Evolutionary conservation across 2,113 vertebrate genomes (phyloP), one percentile per base, ranked within the genome.

Genomic region (Upupa epops): DNA sequence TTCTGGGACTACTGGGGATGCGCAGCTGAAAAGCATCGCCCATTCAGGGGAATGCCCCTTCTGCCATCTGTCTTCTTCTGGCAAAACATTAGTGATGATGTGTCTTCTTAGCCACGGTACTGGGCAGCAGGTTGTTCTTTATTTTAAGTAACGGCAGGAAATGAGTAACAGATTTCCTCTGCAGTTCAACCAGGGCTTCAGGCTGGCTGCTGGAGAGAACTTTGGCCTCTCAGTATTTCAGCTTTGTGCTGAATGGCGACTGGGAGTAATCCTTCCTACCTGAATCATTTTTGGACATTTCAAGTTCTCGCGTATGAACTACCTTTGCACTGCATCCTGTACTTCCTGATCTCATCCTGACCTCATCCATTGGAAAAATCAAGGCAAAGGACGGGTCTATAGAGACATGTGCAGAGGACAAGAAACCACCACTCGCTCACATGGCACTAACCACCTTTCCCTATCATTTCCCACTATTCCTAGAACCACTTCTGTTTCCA

Each of bases 71-170:
- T 77, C 92, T 94, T 96, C 86, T 89, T 78, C 66, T 87, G 74
- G 59, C 84, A 82, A 81, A 82, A 90, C 68, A 61, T 19, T 10
- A 82, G 86, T 13, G 75, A 16, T 88, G 87, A 95, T 63, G 86
- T 94, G 88, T 78, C 96, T 89, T 75, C 75, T 83, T 74, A 84
- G 91, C 91, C 88, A 79, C 42, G 3, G 93, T 37, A 46, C 63
- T 87, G 89, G 91, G 83, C 81, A 78, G 34, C 6, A 82, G 81
- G 65, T 49, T 75, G 70, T 34, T 89, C 83, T 94, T 80, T 90
- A 95, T 97, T 97, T 96, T 87, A 93, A 92, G 91, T 58, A 76
- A 64, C 77, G 77, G 82, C 59, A 77, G 94, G 93, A 96, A 96
- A 94, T 93, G 93, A 96, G 88, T 95, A 85, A 81, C 61, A 92